Base-by-base conservation (phyloP, 2,113 vertebrate species). In the Stigmatopora argus region DNA sequence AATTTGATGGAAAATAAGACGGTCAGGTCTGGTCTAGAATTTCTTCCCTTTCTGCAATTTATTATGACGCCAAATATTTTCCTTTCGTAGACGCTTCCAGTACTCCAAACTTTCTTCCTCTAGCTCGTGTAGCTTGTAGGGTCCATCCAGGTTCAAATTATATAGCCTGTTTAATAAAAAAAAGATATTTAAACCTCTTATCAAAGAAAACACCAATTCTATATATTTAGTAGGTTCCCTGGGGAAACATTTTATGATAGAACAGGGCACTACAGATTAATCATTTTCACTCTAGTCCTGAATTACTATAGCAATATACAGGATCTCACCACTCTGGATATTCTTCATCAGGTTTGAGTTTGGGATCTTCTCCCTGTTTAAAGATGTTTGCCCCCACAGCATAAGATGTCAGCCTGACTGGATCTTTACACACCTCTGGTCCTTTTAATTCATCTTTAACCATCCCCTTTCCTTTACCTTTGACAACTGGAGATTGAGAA, bases 361-460 rank as follows among this genome's bases (percentile, higher is more conserved):
- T n/a, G 31, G 63, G 47, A 26, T 64, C 63, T 14, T 52, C 63
- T 38, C 63, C 47, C 9, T 51, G 17, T 52, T 64, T 64, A 31
- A 34, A 64, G 15, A 64, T 52, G 46, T 64, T 64, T 10, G 12
- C 48, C 48, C 63, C 63, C 34, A 64, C 63, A 11, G 63, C 63
- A 21, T 64, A 51, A 38, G 63, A 7, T 3, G 63, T 64, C 46
- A 64, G 31, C 14, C 48, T 35, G 17, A 41, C 63, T 51, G 63
- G 63, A 13, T 64, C 63, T 21, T 38, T 64, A n/a, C 63, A 64
- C 31, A 64, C 63, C 14, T 64, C 63, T 34, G 63, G 63, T 35
- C 63, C 48, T 38, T 64, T 38, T 17, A 64, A 17, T 26, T 64
- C 46, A 5, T 64, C 62, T 38, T 64, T 64, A 17, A 51, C 62